Percentiles rank a stretch among this genome's conserved stretches.
Evolutionary conservation across 2,113 vertebrate genomes (phyloP).

Genomic region (Seriola aureovittata): DNA sequence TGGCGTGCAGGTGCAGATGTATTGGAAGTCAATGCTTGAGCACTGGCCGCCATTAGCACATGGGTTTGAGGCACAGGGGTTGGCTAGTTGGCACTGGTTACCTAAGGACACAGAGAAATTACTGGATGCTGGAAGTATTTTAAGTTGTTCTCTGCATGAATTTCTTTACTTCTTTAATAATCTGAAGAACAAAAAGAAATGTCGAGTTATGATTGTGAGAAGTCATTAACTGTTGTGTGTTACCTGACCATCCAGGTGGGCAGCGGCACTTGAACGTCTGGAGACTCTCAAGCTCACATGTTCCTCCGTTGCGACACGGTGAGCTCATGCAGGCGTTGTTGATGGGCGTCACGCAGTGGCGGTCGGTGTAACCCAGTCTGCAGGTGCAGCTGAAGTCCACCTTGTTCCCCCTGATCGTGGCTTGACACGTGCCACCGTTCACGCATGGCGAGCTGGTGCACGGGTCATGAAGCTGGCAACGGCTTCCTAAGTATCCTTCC

Average conservation of each 20-base stretch:
- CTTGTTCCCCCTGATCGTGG: conserved; percentile 63
- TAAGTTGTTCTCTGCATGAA: too few relatives aligned
- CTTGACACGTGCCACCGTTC: conserved; percentile 88
- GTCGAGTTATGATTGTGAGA: too few relatives aligned
- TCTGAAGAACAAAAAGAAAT: too few relatives aligned
- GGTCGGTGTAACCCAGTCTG: conserved; percentile 88
- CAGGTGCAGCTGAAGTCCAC: conserved; percentile 89
- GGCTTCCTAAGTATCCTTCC: conserved; percentile 83
- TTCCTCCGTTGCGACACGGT: conserved; percentile 94
- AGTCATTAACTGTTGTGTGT: conserved; percentile 4
- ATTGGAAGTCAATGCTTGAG: conserved; percentile 87
- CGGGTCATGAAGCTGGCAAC: conserved; percentile 91
- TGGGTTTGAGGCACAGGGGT: conserved; percentile 96
- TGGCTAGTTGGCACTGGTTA: conserved; percentile 91
- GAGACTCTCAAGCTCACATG: conserved; percentile 88
- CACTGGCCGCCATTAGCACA: conserved; percentile 94
- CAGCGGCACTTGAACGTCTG: conserved; percentile 91
- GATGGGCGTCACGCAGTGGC: conserved; percentile 87
- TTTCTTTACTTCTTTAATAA: too few relatives aligned
- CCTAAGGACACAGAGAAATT: conserved; percentile 78
- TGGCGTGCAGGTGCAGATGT: conserved; percentile 87
- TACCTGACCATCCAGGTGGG: conserved; percentile 95
- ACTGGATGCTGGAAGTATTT: background rate
- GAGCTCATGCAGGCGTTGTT: conserved; percentile 87
- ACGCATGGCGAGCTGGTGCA: conserved; percentile 88